Percentiles rank a stretch among this genome's conserved stretches.
phyloP scores from a whole-genome alignment of 2,797 vertebrate genomes.

The Esox masquinongy region DNA sequence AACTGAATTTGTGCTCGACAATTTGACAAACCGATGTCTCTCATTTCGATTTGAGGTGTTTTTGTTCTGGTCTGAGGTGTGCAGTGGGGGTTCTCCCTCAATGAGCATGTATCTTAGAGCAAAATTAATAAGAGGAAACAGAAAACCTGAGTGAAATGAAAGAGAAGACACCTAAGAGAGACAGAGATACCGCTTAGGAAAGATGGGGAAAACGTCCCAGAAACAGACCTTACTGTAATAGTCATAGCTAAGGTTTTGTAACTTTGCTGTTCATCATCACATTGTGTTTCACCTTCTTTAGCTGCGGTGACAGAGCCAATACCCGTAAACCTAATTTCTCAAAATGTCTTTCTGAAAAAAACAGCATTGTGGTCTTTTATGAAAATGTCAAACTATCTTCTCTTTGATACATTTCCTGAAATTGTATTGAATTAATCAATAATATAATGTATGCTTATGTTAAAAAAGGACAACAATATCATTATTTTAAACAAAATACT shows the following conservation, averaged over 20 bases:
- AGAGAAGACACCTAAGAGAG: background rate
- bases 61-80: conserved; percentile 56
- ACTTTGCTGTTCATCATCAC: conserved; percentile 23
- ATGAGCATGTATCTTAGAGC: background rate
- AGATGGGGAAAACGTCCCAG: conserved; percentile 10
- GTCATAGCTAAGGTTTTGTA: conserved; percentile 41
- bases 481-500: background rate
- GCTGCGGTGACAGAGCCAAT: background rate
- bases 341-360: background rate
- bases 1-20: background rate
- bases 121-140: conserved; percentile 37
- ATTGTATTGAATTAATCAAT: background rate
- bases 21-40: background rate
- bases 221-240: conserved; percentile 51
- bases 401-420: background rate
- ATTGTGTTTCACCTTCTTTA: background rate
- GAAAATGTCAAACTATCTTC: background rate
- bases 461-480: background rate
- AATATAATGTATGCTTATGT: background rate
- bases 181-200: background rate
- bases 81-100: conserved; percentile 48
- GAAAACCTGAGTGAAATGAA: background rate
- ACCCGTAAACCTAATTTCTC: background rate
- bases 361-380: background rate
- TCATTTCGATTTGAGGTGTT: conserved; percentile 33